Conservation (phyloP, 2,888 invertebrate species). For the Acleris cristana region DNA sequence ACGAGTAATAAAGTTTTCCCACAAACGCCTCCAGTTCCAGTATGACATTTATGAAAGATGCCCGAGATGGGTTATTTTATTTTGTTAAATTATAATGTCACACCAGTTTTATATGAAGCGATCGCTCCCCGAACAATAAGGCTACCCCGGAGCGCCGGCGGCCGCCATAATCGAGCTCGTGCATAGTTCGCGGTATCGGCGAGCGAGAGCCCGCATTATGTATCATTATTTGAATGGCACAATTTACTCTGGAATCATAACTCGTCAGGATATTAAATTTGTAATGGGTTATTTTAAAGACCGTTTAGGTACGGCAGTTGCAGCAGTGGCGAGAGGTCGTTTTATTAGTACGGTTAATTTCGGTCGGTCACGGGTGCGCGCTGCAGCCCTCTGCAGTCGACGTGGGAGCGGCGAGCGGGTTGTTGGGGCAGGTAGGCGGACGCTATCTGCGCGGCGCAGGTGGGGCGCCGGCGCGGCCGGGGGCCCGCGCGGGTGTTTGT, state of each 20-base stretch:
- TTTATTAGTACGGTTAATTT: conserved; percentile 25
- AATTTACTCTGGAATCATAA: conserved; percentile 74
- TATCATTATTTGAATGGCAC: conserved; percentile 79
- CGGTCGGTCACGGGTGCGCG: neutral
- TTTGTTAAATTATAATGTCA: conserved; percentile 36
- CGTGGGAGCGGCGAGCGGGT: neutral
- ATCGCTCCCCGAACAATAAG: conserved; percentile 24
- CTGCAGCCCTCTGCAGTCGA: neutral
- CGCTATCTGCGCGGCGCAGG: conserved; percentile 20
- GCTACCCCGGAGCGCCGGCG: conserved; percentile 25
- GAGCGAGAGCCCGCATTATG: conserved; percentile 74
- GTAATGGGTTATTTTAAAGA: conserved; percentile 69
- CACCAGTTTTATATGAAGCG: conserved; percentile 29
- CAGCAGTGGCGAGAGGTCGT: conserved; percentile 38
- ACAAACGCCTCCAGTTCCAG: conserved; percentile 17
- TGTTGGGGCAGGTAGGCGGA: conserved; percentile 1
- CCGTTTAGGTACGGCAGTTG: neutral
- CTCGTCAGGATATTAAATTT: conserved; percentile 69
- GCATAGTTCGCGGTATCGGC: conserved; percentile 47
- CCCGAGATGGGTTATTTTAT: conserved; percentile 25
- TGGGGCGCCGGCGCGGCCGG: conserved; percentile 21
- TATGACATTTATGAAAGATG: conserved; percentile 33
- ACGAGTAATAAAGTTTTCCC: conserved; percentile 24
- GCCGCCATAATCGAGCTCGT: conserved; percentile 24
- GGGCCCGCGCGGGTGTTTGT: conserved; percentile 52